These are phyloP conservation scores for Drosophila kepulauana DNA, from an alignment of 1,140 invertebrate species.

Conservation along the genomic window DNA sequence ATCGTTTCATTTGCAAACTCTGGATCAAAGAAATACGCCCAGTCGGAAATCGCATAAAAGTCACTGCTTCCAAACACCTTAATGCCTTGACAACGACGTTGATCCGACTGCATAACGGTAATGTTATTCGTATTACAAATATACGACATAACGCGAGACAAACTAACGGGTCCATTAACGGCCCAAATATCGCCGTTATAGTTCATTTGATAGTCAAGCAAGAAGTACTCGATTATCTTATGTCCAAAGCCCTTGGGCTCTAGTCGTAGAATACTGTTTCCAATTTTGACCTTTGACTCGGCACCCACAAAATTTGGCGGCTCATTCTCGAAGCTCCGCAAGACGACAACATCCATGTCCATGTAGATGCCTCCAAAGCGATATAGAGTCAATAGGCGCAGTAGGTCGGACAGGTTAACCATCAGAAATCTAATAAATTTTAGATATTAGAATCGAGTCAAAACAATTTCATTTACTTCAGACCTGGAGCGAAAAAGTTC, in stretches of 20 bases:
- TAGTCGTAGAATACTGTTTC: background rate
- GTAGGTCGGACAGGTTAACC: constrained; percentile 42
- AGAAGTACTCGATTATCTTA: background rate
- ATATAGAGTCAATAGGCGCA: constrained; percentile 11
- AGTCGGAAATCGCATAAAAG: constrained; percentile 10
- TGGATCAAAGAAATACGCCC: constrained; percentile 11
- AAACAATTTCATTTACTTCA: background rate
- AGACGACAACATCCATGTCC: constrained; percentile 6
- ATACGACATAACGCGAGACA: background rate
- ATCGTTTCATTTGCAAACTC: background rate
- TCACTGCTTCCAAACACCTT: background rate
- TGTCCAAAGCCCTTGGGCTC: background rate
- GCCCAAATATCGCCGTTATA: constrained; percentile 84
- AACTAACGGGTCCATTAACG: constrained; percentile 1
- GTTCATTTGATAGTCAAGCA: background rate
- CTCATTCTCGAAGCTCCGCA: constrained; percentile 2
- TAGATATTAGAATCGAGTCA: too few relatives aligned
- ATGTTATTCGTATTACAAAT: background rate
- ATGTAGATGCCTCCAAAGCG: constrained; percentile 24
- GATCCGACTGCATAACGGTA: background rate
- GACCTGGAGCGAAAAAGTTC: constrained; percentile 86
- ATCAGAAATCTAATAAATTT: constrained; percentile 33
- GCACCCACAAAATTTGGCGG: background rate
- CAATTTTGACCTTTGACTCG: background rate
- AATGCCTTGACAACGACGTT: background rate